Percentiles rank a stretch among this genome's conserved stretches.
Evolutionary conservation across 92 coral and sea anemone species (phyloP).

Genomic region (Epizoanthus ramosus): DNA sequence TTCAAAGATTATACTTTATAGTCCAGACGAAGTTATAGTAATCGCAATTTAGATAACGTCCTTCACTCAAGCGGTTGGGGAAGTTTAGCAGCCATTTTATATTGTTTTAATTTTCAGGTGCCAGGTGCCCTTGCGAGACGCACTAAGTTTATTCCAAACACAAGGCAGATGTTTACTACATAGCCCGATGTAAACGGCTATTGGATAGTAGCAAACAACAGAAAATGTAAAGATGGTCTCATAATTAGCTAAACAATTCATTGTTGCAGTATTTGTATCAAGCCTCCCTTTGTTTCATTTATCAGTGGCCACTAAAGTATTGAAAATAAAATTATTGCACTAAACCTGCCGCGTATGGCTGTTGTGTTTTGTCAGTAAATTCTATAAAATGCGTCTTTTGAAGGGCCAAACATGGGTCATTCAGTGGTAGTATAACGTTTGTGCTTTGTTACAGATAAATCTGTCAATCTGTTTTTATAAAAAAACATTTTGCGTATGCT

Average conservation of each 20-base stretch:
- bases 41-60: background rate
- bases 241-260: slow-evolving; percentile 16
- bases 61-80: background rate
- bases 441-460: no score
- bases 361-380: no score
- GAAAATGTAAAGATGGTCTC: background rate
- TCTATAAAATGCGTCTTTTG: no score
- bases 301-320: background rate
- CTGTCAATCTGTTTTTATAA: no score
- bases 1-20: background rate
- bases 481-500: no score
- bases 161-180: no score
- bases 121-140: background rate
- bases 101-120: background rate
- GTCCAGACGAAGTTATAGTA: background rate
- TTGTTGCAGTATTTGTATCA: slow-evolving; percentile 7
- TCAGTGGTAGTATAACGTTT: no score
- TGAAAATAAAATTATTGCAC: background rate
- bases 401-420: no score
- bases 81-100: background rate
- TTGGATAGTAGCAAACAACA: background rate
- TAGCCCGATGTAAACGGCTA: background rate
- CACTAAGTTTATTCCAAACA: no score
- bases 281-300: background rate
- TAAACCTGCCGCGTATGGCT: no score